Conservation (phyloP, 2,888 invertebrate genomes). For the Antheraea assamensis region DNA sequence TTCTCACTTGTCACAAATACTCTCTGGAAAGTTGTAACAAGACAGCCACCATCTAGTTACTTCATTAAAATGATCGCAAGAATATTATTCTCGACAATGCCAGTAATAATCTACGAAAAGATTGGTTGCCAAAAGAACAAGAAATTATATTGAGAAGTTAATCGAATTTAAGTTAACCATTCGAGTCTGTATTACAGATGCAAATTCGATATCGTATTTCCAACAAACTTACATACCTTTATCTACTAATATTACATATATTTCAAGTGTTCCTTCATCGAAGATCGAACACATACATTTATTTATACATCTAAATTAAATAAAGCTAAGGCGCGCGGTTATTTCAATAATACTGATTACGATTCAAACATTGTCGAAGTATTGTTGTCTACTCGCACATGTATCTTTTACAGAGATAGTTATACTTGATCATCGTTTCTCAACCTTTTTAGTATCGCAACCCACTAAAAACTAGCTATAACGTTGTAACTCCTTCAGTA, state of each 20-base stretch:
- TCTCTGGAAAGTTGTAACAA: too few species aligned
- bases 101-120: too few species aligned
- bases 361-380: not conserved
- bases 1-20: too few species aligned
- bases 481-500: too few species aligned
- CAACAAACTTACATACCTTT: not conserved
- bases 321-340: conserved; percentile 59
- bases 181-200: not conserved
- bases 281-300: not conserved
- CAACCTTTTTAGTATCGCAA: not conserved
- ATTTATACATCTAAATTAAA: conserved; percentile 23
- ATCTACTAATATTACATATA: not conserved
- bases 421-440: not conserved
- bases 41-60: too few species aligned
- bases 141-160: too few species aligned
- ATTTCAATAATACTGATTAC: conserved; percentile 44
- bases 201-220: not conserved
- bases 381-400: not conserved
- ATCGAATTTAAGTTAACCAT: too few species aligned
- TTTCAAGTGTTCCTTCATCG: not conserved
- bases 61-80: too few species aligned
- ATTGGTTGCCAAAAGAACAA: too few species aligned
- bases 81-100: too few species aligned
- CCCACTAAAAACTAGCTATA: not conserved
- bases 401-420: not conserved